Evolutionary conservation across 2,113 vertebrate species (phyloP).

Genomic region (Ammospiza caudacuta): DNA sequence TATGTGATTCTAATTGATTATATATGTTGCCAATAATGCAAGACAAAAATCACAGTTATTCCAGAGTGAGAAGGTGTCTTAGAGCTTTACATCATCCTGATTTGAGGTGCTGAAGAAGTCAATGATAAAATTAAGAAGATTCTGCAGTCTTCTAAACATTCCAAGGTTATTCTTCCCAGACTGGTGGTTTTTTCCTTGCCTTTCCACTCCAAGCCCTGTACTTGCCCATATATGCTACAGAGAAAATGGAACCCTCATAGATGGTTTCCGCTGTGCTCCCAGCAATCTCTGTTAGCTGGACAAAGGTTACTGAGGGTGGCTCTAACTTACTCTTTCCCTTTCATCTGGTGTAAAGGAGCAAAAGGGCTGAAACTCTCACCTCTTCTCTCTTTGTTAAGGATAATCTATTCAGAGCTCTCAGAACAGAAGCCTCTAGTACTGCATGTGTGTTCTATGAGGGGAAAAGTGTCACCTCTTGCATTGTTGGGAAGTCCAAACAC

Average conservation of each 20-base stretch:
- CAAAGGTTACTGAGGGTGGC: not conserved
- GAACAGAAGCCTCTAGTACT: not conserved
- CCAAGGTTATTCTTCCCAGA: not conserved
- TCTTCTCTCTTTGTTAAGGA: not conserved
- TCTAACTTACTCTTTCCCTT: slow-evolving; percentile 5
- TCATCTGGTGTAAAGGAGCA: not conserved
- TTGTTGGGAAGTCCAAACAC: not conserved
- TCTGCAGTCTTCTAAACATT: not conserved
- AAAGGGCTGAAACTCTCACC: not conserved
- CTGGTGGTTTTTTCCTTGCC: not conserved
- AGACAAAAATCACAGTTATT: not conserved
- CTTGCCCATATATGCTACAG: not conserved
- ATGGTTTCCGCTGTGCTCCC: not conserved
- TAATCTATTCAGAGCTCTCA: not conserved
- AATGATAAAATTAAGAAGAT: not conserved
- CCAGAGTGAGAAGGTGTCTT: not conserved
- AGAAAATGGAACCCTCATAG: not conserved
- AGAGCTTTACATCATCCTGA: not conserved
- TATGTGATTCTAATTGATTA: not conserved
- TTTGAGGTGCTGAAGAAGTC: not conserved
- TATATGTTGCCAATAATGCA: not conserved
- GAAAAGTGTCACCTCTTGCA: not conserved
- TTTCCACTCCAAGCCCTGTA: not conserved
- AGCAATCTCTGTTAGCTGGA: not conserved
- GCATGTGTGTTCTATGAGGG: rapidly evolving